Conservation (phyloP, 2,797 vertebrate species). For the Ammospiza maritima region DNA sequence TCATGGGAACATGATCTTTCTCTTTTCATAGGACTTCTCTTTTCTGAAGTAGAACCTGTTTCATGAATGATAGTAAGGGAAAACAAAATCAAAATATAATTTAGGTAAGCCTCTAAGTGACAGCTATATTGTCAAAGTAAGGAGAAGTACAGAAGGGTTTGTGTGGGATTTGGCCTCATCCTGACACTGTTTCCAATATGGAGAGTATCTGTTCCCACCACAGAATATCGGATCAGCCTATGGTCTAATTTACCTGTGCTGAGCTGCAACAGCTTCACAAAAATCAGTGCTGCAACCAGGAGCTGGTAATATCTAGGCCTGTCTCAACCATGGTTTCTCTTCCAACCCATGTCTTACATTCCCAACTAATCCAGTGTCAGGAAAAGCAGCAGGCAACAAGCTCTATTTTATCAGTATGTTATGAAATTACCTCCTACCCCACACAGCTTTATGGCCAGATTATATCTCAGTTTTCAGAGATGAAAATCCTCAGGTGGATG, state of each 20-base stretch:
- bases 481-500: not conserved
- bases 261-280: not conserved
- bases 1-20: conserved; percentile 75
- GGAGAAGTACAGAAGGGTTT: not conserved
- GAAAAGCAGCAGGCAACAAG: not conserved
- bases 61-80: not conserved
- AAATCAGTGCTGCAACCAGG: not conserved
- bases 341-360: not conserved
- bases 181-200: not conserved
- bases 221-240: not conserved
- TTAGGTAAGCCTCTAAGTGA: not conserved
- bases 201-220: not conserved
- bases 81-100: not conserved
- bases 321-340: not conserved
- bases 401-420: not conserved
- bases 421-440: not conserved
- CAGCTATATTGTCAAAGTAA: not conserved
- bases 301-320: not conserved
- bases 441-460: not conserved
- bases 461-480: not conserved
- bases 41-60: conserved; percentile 75
- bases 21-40: conserved; percentile 76
- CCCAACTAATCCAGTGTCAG: not conserved
- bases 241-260: not conserved
- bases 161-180: not conserved